These are phyloP conservation scores for Pherbina coryleti DNA, from an alignment of 2,888 invertebrate species.

Conservation along the genomic window DNA sequence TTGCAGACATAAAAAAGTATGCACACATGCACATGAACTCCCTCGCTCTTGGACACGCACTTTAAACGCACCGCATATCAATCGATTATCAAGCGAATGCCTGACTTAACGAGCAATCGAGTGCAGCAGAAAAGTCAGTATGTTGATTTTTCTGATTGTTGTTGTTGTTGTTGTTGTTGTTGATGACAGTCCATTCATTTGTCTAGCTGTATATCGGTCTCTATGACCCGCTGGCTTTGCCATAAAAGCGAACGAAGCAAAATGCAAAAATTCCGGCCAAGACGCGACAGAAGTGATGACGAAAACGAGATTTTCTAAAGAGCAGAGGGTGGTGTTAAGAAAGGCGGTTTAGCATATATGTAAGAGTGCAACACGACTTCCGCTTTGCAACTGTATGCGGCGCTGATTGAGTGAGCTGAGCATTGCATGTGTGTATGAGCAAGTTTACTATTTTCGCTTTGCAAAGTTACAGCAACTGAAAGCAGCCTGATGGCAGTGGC, in stretches of 20 bases:
- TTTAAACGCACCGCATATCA: background rate
- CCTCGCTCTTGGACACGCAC: background rate
- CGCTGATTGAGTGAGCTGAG: background rate
- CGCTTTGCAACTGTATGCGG: background rate
- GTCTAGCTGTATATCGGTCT: background rate
- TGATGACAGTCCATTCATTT: background rate
- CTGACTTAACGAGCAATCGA: slow-evolving; percentile 7
- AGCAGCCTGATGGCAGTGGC: too few relatives aligned
- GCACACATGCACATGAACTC: background rate
- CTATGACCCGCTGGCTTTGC: background rate
- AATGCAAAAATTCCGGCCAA: too few relatives aligned
- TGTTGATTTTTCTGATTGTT: background rate
- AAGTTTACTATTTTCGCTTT: too few relatives aligned
- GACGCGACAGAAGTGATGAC: too few relatives aligned
- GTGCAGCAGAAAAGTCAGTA: background rate
- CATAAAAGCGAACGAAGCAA: too few relatives aligned
- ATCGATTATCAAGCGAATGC: background rate
- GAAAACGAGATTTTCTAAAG: too few relatives aligned
- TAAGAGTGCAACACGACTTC: background rate
- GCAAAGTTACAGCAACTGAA: background rate
- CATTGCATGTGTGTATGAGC: background rate
- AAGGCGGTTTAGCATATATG: too few relatives aligned
- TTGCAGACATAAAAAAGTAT: background rate
- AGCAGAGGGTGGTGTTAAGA: too few relatives aligned
- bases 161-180: background rate